Conservation (phyloP, 2,113 vertebrate genomes). For the Labrus mixtus region DNA sequence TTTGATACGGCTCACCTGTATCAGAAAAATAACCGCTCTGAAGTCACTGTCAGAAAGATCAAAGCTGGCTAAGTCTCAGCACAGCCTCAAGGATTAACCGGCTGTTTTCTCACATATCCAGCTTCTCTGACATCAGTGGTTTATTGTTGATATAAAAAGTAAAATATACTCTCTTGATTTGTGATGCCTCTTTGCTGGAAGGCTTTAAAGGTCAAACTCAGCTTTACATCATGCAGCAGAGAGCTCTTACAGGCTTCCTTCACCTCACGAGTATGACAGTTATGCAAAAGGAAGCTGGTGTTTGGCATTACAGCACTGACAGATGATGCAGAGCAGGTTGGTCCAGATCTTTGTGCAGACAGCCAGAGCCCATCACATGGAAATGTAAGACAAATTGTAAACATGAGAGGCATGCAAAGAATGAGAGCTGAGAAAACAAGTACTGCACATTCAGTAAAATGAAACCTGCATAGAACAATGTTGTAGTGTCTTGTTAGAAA, state of each 20-base stretch:
- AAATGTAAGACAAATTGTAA: not conserved
- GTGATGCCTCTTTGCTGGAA: not conserved
- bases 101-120: not conserved
- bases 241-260: conserved; percentile 2
- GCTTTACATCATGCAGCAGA: not conserved
- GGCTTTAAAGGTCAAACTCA: not conserved
- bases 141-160: not conserved
- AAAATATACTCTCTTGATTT: not conserved
- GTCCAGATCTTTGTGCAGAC: conserved; percentile 26
- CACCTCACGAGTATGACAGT: conserved; percentile 50
- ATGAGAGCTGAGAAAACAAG: not conserved
- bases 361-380: conserved; percentile 8
- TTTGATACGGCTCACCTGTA: conserved; percentile 33
- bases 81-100: not conserved
- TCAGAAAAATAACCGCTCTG: conserved; percentile 21
- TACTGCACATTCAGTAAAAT: not conserved
- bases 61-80: not conserved
- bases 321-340: conserved; percentile 70
- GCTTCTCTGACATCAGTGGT: not conserved
- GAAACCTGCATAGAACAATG: not conserved
- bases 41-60: not conserved
- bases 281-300: conserved; percentile 30
- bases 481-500: too few species aligned
- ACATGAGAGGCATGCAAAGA: conserved; percentile 10
- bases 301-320: conserved; percentile 43